phyloP scores from a whole-genome alignment of 2,113 vertebrate genomes.

The Rhipidura dahli region DNA sequence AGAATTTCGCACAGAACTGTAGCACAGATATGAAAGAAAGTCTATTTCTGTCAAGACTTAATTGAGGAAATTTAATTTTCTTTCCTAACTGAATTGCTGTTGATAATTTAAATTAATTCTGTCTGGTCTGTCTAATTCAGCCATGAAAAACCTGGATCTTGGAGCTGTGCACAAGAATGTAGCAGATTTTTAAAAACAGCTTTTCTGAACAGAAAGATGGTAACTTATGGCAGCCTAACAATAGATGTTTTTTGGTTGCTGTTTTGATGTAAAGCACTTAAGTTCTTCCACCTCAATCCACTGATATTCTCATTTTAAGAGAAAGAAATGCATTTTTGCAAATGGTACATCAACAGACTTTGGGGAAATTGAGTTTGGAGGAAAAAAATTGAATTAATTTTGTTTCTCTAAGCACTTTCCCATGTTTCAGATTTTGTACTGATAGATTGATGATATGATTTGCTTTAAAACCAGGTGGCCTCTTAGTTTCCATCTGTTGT shows the following conservation, averaged over 20 bases:
- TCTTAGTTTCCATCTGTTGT: conserved; percentile 62
- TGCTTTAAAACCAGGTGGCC: conserved; percentile 62
- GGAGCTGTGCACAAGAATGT: conserved; percentile 2
- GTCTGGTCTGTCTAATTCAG: conserved; percentile 38
- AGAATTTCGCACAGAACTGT: neutral
- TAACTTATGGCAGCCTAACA: neutral
- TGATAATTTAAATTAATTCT: conserved; percentile 55
- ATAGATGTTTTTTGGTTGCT: neutral
- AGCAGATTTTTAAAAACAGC: conserved; percentile 15
- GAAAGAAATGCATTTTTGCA: conserved; percentile 26
- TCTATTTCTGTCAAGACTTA: conserved; percentile 29
- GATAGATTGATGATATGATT: conserved; percentile 55
- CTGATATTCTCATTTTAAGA: neutral
- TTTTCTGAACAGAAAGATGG: neutral
- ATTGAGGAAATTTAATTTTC: conserved; percentile 64
- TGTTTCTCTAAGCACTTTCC: conserved; percentile 37
- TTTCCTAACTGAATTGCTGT: conserved; percentile 38
- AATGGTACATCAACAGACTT: neutral
- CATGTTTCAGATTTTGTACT: conserved; percentile 54
- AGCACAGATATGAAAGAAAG: neutral
- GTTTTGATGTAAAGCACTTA: neutral
- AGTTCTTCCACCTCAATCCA: neutral
- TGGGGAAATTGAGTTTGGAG: conserved; percentile 5
- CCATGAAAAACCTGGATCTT: conserved; percentile 12
- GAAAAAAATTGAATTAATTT: neutral